phyloP scores from a whole-genome alignment of 2,113 vertebrate genomes.

The Hystrix brachyura region DNA sequence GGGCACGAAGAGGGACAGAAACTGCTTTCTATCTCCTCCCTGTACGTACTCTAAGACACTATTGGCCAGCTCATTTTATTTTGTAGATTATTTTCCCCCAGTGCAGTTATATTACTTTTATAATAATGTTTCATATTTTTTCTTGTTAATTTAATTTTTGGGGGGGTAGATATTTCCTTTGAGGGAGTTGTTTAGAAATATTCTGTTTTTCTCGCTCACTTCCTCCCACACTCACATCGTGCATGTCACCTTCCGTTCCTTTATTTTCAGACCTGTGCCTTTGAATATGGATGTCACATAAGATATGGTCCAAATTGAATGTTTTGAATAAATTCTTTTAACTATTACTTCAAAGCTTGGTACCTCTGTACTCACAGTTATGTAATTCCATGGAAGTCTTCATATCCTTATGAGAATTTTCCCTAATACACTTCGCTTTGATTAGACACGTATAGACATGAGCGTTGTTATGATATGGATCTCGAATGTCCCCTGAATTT shows the following conservation, averaged over 20 bases:
- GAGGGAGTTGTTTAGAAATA: background rate
- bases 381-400: background rate
- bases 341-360: background rate
- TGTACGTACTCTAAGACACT: background rate
- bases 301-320: background rate
- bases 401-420: background rate
- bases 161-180: background rate
- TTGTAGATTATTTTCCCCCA: background rate
- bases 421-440: background rate
- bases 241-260: background rate
- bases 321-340: background rate
- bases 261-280: background rate
- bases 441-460: background rate
- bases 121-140: background rate
- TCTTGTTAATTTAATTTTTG: background rate
- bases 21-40: background rate
- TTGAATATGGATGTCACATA: background rate
- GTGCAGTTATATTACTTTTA: background rate
- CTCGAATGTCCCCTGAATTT: background rate
- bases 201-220: background rate
- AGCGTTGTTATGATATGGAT: background rate
- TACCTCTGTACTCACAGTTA: background rate
- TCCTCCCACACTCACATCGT: background rate
- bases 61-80: background rate
- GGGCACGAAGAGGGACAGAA: background rate